Base-by-base conservation (phyloP, 2,113 vertebrate genomes). In the Dasyornis broadbenti region DNA sequence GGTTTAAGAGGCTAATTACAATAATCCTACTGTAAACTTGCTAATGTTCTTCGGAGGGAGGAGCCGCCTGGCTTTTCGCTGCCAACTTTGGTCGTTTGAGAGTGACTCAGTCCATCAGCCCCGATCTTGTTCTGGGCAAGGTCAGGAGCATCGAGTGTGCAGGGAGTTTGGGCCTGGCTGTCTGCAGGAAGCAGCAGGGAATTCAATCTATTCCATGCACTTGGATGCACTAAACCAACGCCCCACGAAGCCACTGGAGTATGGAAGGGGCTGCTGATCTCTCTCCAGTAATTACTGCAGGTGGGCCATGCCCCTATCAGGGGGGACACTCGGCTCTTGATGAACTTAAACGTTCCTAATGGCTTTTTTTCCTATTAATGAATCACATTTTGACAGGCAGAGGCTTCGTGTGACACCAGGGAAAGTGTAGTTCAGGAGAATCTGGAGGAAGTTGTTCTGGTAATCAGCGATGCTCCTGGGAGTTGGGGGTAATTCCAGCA, bases 121-220 rank as follows among this genome's bases (percentile, higher is more conserved):
- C 53, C 11, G 30, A 49, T 40, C 37, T 27, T 50, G 42, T 92
- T 82, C 28, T 26, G 61, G 57, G 70, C 87, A 96, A 96, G 92
- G 94, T 96, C 84, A 71, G 52, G 57, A 92, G 28, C 76, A 82
- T 42, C 21, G 5, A 45, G 76, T 37, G 75, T 52, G 35, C 61
- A 53, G 89, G 86, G 49, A 76, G 42, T 76, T 95, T 68, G 71
- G 69, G 95, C 90, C 21, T 86, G 92, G 40, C 90, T 90, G 53
- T 17, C 57, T 94, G 87, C 72, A 11, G 22, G 9, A 76, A 86
- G 13, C 86, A 73, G 83, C 72, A 80, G 93, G 96, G 85, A 96
- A 73, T 96, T 97, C 70, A 61, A 11, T 93, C 85, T 49, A 24
- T 89, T 92, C 31, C 61, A 12, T 24, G 92, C 91, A 63, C 95